Evolutionary conservation across 2,797 vertebrate genomes (phyloP), one percentile per base, ranked within the genome.

Genomic region (Enteromius fasciolatus): DNA sequence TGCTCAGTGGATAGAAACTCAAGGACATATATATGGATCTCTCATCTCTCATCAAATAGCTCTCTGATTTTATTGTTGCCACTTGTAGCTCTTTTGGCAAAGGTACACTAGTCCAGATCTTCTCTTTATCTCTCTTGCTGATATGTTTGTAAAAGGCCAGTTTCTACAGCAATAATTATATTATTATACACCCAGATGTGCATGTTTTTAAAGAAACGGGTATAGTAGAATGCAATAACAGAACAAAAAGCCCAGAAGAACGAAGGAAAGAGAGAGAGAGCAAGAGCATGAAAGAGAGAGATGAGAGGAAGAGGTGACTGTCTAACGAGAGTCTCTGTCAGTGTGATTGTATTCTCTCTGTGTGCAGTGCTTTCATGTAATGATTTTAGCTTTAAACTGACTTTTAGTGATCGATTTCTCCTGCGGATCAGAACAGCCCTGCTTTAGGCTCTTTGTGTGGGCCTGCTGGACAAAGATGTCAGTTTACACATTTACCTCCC

Each of bases 311-410:
- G 50, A 61, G 59, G 67, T 70, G 78, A 48, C 73, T 64, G 59
- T 84, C 70, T 84, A 66, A 84, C 28, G 68, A 73, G 68, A 83
- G 48, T 78, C 75, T 82, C 54, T 75, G 78, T 78, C 63, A 83
- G 75, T 76, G 68, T 73, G 28, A 67, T 74, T 79, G 54, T 74
- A 64, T 61, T 73, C 81, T 87, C 84, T 84, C 80, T 84, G 76
- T 77, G 85, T 86, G 86, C 81, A 80, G 81, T 87, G 88, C 88
- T 87, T 85, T 87, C 86, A 85, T 91, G 91, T 93, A 94, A 94
- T 92, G 93, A 93, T 94, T 94, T 94, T 91, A 92, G 89, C 92
- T 94, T 93, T 92, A 93, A 94, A 94, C 91, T 90, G 92, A 95
- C 93, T 94, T 87, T 89, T 93, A 92, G 91, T 81, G 84, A 94